Evolutionary conservation across 2,888 invertebrate species (phyloP), one percentile per base, ranked within the genome.

Genomic region (Tachina grossa): DNA sequence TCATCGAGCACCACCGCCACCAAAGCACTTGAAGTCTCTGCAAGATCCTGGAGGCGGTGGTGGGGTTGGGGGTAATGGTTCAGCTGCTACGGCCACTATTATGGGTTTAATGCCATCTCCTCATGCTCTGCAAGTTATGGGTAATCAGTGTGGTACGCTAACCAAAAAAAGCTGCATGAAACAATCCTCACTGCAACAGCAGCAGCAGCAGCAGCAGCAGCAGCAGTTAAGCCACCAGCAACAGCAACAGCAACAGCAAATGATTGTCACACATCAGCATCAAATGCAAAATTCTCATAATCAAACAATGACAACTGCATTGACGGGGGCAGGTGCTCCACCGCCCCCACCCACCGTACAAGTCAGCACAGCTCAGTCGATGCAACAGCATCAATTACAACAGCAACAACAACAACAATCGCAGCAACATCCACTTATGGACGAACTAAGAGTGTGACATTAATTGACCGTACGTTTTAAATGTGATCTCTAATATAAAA

Each of bases 381-480:
- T 87, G 87, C 91, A 90, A 85, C 90, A 89, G 76, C 89, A 90
- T 45, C 89, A 89, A 43, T 81, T 88, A 39, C 89, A 89, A 90
- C 89, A 89, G 31, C 89, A 90, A 9, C 89, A 90, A 16, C 89
- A 90, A 59, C 88, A 89, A 10, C 89, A 90, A 78, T 87, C 93
- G 91, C 92, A 93, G 92, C 92, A 93, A 92, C 90, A 93, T 95
- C 88, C 91, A 19, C 85, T 91, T 88, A 96, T 97, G 96, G 97
- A 97, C 93, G 97, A 97, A 93, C 90, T 97, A 93, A 93, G 97
- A 84, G 97, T 97, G 96, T 97, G 97, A 97, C 96, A 95, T 91
- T 93, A 93, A 92, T 92, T 92, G 89, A 92, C 92, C 89, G 92
- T 92, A 90, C 92, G 92, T 91, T 92, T 92, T 89, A 92, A 92